Percentiles rank a stretch among this genome's conserved stretches.
phyloP scores from a whole-genome alignment of 2,113 vertebrate species.

The Gymnarchus niloticus region DNA sequence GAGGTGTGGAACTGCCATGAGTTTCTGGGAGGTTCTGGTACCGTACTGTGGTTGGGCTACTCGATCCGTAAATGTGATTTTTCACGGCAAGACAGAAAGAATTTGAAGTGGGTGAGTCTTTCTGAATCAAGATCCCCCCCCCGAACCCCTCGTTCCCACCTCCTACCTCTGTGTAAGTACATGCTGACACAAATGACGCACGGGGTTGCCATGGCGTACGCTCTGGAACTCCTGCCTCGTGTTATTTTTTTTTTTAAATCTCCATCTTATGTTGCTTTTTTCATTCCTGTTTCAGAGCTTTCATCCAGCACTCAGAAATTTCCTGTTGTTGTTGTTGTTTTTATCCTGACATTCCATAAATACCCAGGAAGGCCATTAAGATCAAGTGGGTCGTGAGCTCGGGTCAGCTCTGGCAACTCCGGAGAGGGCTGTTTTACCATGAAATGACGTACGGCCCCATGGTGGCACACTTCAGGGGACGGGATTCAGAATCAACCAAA shows the following conservation, averaged over 20 bases:
- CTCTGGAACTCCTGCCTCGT: slow-evolving; percentile 1
- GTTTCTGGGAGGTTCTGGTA: too few species aligned
- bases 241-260: neutral
- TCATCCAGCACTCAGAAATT: neutral
- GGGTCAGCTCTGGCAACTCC: neutral
- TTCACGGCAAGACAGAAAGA: neutral
- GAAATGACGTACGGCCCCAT: neutral
- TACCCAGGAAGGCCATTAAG: neutral
- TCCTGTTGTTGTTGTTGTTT: neutral
- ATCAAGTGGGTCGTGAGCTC: neutral
- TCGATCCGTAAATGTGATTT: neutral
- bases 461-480: neutral
- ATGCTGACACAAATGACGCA: neutral
- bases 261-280: neutral
- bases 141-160: neutral
- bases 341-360: neutral
- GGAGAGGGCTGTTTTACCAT: neutral
- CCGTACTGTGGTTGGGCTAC: neutral
- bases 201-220: slow-evolving; percentile 12
- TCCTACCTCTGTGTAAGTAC: neutral
- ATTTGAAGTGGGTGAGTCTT: neutral
- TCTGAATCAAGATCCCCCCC: neutral
- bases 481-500: neutral
- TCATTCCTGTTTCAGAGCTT: neutral
- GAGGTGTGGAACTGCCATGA: neutral